Evolutionary conservation across 1,140 invertebrate genomes (phyloP).

Genomic region (Drosophila bifasciata): DNA sequence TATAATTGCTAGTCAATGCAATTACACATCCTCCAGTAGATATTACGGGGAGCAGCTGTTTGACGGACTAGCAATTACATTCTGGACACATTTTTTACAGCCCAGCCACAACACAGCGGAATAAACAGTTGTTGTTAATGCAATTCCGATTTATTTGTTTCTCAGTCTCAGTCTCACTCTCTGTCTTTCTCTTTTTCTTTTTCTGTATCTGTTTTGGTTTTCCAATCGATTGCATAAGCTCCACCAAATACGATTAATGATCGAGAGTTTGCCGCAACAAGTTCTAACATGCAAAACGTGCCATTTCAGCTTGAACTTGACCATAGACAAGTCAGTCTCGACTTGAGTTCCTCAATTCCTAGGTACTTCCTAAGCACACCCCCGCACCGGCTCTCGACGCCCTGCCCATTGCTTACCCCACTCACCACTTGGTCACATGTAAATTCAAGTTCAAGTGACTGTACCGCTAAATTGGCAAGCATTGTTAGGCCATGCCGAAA

Average conservation of each 20-base stretch:
- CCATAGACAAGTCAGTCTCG: constrained; percentile 49
- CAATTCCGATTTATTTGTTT: constrained; percentile 24
- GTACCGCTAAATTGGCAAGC: constrained; percentile 58
- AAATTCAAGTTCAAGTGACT: constrained; percentile 73
- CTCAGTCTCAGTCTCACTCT: no score
- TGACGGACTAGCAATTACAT: constrained; percentile 32
- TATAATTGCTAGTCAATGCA: constrained; percentile 50
- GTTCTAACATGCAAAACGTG: constrained; percentile 66
- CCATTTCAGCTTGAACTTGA: constrained; percentile 55
- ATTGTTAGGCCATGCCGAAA: constrained; percentile 27
- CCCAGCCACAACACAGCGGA: constrained; percentile 5
- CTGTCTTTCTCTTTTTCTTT: not conserved
- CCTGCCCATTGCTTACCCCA: constrained; percentile 6
- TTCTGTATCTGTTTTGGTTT: constrained; percentile 10
- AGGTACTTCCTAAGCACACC: constrained; percentile 12
- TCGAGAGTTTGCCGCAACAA: not conserved
- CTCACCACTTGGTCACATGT: constrained; percentile 34
- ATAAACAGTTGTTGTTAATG: constrained; percentile 31
- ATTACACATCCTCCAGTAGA: constrained; percentile 34
- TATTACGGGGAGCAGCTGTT: constrained; percentile 5
- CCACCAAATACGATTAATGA: not conserved
- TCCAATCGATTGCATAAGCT: not conserved
- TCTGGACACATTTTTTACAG: constrained; percentile 50
- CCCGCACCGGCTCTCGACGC: not conserved
- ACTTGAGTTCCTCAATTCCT: constrained; percentile 55